A percentile compares a stretch with the other conserved stretches of the same genome.
phyloP scores from a whole-genome alignment of 2,797 vertebrate genomes.

The Valencia hispanica region DNA sequence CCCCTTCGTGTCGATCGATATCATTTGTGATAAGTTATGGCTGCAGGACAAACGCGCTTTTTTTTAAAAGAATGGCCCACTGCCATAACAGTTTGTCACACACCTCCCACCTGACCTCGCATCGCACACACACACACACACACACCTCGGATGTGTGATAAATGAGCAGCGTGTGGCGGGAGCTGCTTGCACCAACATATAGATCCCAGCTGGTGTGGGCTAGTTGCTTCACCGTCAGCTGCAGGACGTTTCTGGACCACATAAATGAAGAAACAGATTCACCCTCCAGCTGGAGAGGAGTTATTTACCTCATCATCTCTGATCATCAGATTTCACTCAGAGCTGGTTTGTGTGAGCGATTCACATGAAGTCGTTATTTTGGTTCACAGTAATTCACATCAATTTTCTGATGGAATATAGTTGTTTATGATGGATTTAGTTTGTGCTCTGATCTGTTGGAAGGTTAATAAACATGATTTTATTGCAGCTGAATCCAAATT shows the following conservation, averaged over 20 bases:
- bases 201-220: not conserved
- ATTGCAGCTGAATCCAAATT: not conserved
- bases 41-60: constrained; percentile 53
- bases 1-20: constrained; percentile 38
- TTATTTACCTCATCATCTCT: constrained; percentile 43
- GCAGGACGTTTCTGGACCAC: constrained; percentile 8
- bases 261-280: constrained; percentile 41
- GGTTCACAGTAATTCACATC: not conserved
- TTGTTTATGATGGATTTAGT: not conserved
- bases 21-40: constrained; percentile 52
- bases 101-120: constrained; percentile 24
- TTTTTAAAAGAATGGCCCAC: constrained; percentile 15
- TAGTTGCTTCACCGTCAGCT: constrained; percentile 6
- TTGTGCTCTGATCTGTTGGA: rapidly evolving
- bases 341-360: constrained; percentile 6
- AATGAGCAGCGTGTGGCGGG: not conserved
- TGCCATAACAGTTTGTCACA: constrained; percentile 42
- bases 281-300: not conserved
- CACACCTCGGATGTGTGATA: constrained; percentile 1
- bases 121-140: constrained; percentile 6
- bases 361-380: not conserved
- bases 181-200: not conserved
- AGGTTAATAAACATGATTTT: not conserved
- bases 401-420: not conserved
- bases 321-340: constrained; percentile 36